Evolutionary conservation across 2,888 invertebrate species (phyloP), one percentile per base, ranked within the genome.

Genomic region (Actias luna): DNA sequence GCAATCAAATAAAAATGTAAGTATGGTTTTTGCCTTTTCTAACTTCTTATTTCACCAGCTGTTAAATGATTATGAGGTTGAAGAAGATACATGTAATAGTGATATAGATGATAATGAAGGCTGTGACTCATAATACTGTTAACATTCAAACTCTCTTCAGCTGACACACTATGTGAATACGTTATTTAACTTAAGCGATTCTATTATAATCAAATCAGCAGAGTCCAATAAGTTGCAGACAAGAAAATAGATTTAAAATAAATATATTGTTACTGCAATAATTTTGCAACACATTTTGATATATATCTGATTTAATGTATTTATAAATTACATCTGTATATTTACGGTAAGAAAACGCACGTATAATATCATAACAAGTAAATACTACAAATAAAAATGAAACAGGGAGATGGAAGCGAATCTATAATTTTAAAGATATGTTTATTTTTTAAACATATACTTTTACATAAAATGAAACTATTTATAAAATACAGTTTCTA

Each of bases 1-100:
- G 85, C 72, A 77, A 69, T 80, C 70, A 69, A 78, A 85, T 87
- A 84, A 92, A 83, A 91, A 92, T 92, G 92, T 92, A 81, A 92
- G 92, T 90, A 72, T 58, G 61, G 63, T 69, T 70, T 69, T 63
- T 59, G 7, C 4, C n/a, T 42, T 42, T 42, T 4, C 36, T 36
- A 16, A 36, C 16, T 16, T 36, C 16, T 36, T 36, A 36, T 35
- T 35, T 35, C 5, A 35, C 10, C 35, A 35, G 5, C 12, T 36
- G 12, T 36, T 1, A 36, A 36, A 36, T 36, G 36, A 36, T 8
- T 10, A n/a, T n/a, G n/a, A 4, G 36, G 16, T 36, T 16, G 36
- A 36, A 36, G 16, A 36, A 16, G 36, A 36, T 14, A n/a, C n/a
- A n/a, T n/a, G n/a, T n/a, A n/a, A n/a, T n/a, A n/a, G n/a, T n/a